phyloP scores from a whole-genome alignment of 1,140 invertebrate species.

The Vollenhovia emeryi region DNA sequence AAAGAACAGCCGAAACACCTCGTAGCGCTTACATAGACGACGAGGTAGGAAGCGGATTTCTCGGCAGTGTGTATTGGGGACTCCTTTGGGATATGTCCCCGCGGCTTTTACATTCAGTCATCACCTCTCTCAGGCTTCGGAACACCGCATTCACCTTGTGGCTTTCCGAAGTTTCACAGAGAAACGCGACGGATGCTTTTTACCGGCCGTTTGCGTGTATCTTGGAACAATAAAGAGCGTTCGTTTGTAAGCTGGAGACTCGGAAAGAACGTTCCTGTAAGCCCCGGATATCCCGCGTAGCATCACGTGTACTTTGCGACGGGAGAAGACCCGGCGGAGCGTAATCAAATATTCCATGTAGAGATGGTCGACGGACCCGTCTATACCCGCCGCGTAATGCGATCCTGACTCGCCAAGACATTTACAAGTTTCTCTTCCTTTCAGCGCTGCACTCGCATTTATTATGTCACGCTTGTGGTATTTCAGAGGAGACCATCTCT shows the following conservation, averaged over 20 bases:
- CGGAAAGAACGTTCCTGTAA: neutral
- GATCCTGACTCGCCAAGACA: neutral
- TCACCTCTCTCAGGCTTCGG: neutral
- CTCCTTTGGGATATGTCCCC: neutral
- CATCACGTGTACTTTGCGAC: neutral
- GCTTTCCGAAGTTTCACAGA: slow-evolving; percentile 29
- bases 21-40: neutral
- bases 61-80: neutral
- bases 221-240: slow-evolving; percentile 21
- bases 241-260: slow-evolving; percentile 29
- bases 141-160: neutral
- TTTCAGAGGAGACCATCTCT: neutral
- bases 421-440: slow-evolving; percentile 29
- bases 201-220: neutral
- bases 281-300: neutral
- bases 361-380: neutral
- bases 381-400: neutral
- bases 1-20: neutral
- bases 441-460: neutral
- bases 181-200: slow-evolving; percentile 8
- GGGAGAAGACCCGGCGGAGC: neutral
- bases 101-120: slow-evolving; percentile 24
- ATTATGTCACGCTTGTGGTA: neutral
- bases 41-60: neutral
- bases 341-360: slow-evolving; percentile 42